A percentile compares a stretch with the other conserved stretches of the same genome.
These are phyloP conservation scores for Bicyclus anynana DNA, from an alignment of 1,140 invertebrate species.

Conservation along the genomic window DNA sequence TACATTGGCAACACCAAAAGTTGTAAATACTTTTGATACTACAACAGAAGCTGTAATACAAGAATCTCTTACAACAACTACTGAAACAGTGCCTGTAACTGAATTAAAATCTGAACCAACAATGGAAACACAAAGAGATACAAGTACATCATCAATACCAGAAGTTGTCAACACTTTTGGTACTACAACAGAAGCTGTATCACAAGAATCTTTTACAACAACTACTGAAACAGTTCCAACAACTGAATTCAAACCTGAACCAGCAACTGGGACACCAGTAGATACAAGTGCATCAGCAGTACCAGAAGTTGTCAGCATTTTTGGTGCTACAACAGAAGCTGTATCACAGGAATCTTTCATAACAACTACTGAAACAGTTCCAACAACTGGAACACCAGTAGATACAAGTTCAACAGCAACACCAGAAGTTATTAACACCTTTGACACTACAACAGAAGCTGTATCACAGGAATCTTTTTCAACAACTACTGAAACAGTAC, in stretches of 20 bases:
- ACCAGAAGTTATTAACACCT: slow-evolving; percentile 7
- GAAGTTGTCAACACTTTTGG: slow-evolving; percentile 15
- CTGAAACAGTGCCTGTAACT: slow-evolving; percentile 1
- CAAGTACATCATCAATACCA: neutral
- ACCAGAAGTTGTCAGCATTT: slow-evolving; percentile 7
- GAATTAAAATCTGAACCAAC: slow-evolving; percentile 10
- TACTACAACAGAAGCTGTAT: slow-evolving; percentile 1
- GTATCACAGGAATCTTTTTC: slow-evolving; percentile 8
- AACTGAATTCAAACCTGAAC: slow-evolving; percentile 9
- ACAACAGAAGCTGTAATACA: slow-evolving; percentile 3
- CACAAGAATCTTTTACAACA: neutral
- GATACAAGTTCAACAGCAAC: neutral
- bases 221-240: neutral
- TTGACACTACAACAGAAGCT: slow-evolving; percentile 11
- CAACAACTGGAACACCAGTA: slow-evolving; percentile 7
- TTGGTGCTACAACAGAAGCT: slow-evolving; percentile 12
- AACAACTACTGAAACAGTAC: neutral
- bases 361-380: neutral
- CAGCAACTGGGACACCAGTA: too few species aligned
- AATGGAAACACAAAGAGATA: neutral
- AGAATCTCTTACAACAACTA: neutral
- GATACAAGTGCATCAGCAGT: neutral
- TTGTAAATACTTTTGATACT: slow-evolving; percentile 10
- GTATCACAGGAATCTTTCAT: neutral
- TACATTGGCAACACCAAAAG: slow-evolving; percentile 5